A percentile compares a stretch with the other conserved stretches of the same genome.
Evolutionary conservation across 2,797 vertebrate genomes (phyloP).

Genomic region (Amblyopsis hoosieri): DNA sequence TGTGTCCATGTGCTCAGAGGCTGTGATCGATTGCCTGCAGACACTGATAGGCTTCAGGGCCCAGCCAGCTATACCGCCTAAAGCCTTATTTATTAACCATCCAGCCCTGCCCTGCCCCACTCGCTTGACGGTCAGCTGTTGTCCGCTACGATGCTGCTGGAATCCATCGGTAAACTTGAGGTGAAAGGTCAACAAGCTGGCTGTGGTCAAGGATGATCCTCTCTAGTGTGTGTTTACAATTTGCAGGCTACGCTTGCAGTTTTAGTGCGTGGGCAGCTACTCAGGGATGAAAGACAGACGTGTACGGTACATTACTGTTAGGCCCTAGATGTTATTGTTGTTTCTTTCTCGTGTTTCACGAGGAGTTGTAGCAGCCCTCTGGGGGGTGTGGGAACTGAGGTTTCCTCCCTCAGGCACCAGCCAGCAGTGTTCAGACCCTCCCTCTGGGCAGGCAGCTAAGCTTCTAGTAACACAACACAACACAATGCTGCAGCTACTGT

Average conservation of each 20-base stretch:
- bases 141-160: neutral
- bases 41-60: constrained; percentile 30
- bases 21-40: constrained; percentile 26
- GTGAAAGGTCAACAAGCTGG: constrained; percentile 36
- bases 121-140: too few species aligned
- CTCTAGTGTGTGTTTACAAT: constrained; percentile 25
- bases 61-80: constrained; percentile 8
- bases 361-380: constrained; percentile 33
- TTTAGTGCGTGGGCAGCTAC: constrained; percentile 24
- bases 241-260: constrained; percentile 20
- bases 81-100: constrained; percentile 34
- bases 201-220: constrained; percentile 26
- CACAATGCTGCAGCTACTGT: constrained; percentile 10
- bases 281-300: constrained; percentile 28
- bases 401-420: constrained; percentile 56
- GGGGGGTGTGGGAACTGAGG: constrained; percentile 52
- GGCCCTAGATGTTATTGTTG: neutral
- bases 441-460: constrained; percentile 52
- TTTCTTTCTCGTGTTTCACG: neutral
- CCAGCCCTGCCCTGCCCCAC: neutral
- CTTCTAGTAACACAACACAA: constrained; percentile 43
- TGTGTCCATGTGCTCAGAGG: constrained; percentile 24
- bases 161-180: neutral
- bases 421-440: constrained; percentile 60
- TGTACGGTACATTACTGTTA: constrained; percentile 31